Conservation (phyloP, 2,888 invertebrate species). For the Pandemis corylana region DNA sequence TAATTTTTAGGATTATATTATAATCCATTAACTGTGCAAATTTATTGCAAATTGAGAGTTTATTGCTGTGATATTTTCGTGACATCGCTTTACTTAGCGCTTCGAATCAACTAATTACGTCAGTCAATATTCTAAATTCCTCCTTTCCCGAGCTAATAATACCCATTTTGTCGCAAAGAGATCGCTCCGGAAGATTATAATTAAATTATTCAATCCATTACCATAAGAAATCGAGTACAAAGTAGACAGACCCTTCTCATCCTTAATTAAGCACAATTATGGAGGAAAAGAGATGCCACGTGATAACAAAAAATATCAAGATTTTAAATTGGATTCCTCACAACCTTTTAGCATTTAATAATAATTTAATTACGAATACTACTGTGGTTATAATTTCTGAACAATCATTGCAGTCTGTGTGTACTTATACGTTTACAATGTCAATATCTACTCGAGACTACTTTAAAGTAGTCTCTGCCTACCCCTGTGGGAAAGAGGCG, state of each 20-base stretch:
- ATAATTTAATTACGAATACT: no score
- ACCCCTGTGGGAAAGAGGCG: no score
- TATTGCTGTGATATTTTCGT: background rate
- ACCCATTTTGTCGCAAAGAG: conserved; percentile 22
- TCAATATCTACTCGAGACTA: no score
- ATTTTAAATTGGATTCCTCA: background rate
- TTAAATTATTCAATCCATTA: conserved; percentile 37
- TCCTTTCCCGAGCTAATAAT: conserved; percentile 17
- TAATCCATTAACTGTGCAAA: no score
- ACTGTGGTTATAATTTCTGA: no score
- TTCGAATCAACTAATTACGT: conserved; percentile 16
- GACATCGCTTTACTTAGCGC: background rate
- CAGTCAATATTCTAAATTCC: conserved; percentile 14
- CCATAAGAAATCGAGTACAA: conserved; percentile 22
- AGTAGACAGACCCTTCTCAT: background rate
- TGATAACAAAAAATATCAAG: background rate
- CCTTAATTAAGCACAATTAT: conserved; percentile 15
- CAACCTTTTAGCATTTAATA: no score
- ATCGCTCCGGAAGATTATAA: conserved; percentile 15
- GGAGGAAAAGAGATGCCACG: background rate
- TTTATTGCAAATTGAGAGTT: background rate
- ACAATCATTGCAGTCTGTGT: no score
- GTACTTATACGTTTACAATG: no score
- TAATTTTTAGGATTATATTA: no score
- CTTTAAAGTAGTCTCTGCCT: no score